Evolutionary conservation across 2,888 invertebrate species (phyloP).

Genomic region (Globia sparganii): DNA sequence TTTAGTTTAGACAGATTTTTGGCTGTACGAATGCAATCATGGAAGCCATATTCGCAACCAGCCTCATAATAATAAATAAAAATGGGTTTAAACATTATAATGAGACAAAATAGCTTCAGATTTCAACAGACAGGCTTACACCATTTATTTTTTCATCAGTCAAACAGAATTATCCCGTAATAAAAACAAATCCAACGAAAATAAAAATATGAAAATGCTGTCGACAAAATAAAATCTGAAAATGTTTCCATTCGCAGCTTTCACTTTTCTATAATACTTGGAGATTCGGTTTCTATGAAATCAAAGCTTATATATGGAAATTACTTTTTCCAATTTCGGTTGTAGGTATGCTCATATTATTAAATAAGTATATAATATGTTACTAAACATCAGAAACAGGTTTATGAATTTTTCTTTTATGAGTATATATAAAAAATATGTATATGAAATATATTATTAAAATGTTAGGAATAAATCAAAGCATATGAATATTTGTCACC

Average conservation of each 20-base stretch:
- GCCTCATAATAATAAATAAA: neutral
- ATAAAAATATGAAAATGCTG: constrained; percentile 20
- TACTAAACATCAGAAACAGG: constrained; percentile 2
- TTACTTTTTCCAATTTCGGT: constrained; percentile 47
- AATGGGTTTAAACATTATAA: neutral
- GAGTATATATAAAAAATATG: neutral
- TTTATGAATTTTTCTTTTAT: constrained; percentile 1
- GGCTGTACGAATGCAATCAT: too few relatives aligned
- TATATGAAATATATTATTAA: neutral
- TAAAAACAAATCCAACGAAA: constrained; percentile 31
- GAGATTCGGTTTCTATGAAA: constrained; percentile 38
- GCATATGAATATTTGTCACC: constrained; percentile 53
- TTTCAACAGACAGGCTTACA: constrained; percentile 10
- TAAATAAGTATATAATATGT: constrained; percentile 31
- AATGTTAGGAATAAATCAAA: constrained; percentile 52
- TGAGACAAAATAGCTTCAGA: neutral
- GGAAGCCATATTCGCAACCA: neutral
- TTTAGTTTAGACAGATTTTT: neutral
- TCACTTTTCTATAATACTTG: constrained; percentile 22
- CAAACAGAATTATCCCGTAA: constrained; percentile 18
- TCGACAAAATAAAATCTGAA: constrained; percentile 24
- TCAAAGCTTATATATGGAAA: constrained; percentile 47
- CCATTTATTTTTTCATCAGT: constrained; percentile 39
- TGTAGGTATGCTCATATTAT: constrained; percentile 30
- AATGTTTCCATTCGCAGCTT: constrained; percentile 20